Conservation (phyloP, 2,888 invertebrate species). For the Pterostichus madidus region DNA sequence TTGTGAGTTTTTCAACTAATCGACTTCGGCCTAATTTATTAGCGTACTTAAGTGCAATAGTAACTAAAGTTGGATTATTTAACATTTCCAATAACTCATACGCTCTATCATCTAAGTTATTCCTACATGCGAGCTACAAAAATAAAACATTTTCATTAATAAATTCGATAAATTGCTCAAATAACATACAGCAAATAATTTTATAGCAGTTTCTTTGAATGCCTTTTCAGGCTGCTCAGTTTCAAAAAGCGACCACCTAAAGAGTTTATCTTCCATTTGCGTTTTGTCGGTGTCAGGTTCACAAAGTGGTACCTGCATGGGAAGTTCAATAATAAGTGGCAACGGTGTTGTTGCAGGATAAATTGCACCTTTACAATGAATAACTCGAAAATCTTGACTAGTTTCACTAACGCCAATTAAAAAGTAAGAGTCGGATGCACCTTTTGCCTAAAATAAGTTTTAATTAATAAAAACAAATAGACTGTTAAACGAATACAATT, state of each 20-base stretch:
- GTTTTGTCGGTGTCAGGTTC: constrained; percentile 86
- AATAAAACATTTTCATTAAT: constrained; percentile 67
- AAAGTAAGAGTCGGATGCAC: constrained; percentile 87
- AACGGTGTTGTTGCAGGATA: constrained; percentile 93
- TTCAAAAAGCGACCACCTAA: constrained; percentile 82
- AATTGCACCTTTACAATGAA: constrained; percentile 92
- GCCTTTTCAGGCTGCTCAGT: constrained; percentile 83
- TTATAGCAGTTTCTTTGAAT: constrained; percentile 89
- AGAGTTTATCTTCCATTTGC: constrained; percentile 87
- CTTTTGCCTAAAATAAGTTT: constrained; percentile 78
- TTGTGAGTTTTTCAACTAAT: constrained; percentile 87
- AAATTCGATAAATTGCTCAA: constrained; percentile 3
- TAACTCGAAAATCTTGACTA: constrained; percentile 87
- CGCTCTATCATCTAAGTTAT: constrained; percentile 91
- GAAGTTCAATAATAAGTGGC: constrained; percentile 88
- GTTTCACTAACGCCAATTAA: constrained; percentile 89
- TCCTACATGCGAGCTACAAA: constrained; percentile 88
- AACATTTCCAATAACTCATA: constrained; percentile 92
- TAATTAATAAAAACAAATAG: constrained; percentile 7
- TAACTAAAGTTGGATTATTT: constrained; percentile 87
- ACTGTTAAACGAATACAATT: constrained; percentile 72
- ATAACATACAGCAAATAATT: constrained; percentile 90
- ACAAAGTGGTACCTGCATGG: constrained; percentile 80
- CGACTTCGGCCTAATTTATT: constrained; percentile 87
- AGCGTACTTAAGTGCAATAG: constrained; percentile 94